phyloP scores from a whole-genome alignment of 2,797 vertebrate species.

The Galagoides demidoff region DNA sequence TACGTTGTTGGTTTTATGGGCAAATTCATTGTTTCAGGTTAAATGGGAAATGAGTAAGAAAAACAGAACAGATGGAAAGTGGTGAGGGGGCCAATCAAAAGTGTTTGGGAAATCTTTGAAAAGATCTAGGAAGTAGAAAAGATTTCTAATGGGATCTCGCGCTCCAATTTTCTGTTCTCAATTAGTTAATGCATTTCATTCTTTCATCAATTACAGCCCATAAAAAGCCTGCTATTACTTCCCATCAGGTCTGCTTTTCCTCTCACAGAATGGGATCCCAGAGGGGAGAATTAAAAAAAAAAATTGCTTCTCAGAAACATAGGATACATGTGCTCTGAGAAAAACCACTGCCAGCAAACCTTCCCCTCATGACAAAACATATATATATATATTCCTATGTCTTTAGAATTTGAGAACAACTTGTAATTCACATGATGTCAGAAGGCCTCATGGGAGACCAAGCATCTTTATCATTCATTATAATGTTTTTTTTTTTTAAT shows the following conservation, averaged over 20 bases:
- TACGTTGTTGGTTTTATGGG: slow-evolving; percentile 67
- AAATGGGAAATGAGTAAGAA: slow-evolving; percentile 35
- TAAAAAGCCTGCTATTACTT: slow-evolving; percentile 67
- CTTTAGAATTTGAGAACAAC: slow-evolving; percentile 42
- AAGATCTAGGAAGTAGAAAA: slow-evolving; percentile 66
- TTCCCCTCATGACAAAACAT: not conserved
- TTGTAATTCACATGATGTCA: slow-evolving; percentile 62
- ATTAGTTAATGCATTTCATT: slow-evolving; percentile 78
- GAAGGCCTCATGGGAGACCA: not conserved
- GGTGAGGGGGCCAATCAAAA: slow-evolving; percentile 48
- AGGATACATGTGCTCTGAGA: slow-evolving; percentile 63
- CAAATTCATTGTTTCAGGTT: slow-evolving; percentile 67
- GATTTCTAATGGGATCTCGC: slow-evolving; percentile 75
- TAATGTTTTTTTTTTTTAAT: not conserved
- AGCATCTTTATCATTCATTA: slow-evolving; percentile 30
- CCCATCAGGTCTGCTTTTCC: slow-evolving; percentile 60
- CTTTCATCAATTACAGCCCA: slow-evolving; percentile 78
- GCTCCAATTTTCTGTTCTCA: slow-evolving; percentile 78
- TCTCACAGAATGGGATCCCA: slow-evolving; percentile 71
- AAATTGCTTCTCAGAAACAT: slow-evolving; percentile 68
- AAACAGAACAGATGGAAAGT: slow-evolving; percentile 53
- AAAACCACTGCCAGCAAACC: slow-evolving; percentile 70
- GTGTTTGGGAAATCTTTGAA: slow-evolving; percentile 70
- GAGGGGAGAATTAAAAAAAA: slow-evolving; percentile 37
- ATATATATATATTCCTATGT: not conserved